phyloP scores from a whole-genome alignment of 1,140 invertebrate species.

The Mactra quadrangularis region DNA sequence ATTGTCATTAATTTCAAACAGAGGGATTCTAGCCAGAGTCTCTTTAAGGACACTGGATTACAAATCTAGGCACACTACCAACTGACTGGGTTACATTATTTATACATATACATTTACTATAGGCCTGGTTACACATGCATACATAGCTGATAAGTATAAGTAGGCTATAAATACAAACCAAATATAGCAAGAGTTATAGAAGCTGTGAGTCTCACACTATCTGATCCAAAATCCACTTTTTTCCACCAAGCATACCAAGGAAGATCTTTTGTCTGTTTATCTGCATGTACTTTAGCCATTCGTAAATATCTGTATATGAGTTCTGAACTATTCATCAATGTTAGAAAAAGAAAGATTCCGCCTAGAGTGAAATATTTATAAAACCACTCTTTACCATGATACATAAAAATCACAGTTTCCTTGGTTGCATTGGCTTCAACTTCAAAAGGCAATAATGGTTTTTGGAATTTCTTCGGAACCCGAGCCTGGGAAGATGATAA shows the following conservation, averaged over 20 bases:
- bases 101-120: no score
- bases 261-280: neutral
- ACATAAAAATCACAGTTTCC: slow-evolving; percentile 20
- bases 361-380: neutral
- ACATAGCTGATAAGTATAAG: no score
- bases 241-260: slow-evolving; percentile 40
- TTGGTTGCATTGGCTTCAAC: neutral
- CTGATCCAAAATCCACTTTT: slow-evolving; percentile 2
- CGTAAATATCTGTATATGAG: neutral
- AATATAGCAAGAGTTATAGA: neutral
- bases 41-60: no score
- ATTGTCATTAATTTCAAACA: no score
- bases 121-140: no score
- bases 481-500: no score
- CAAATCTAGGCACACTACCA: no score
- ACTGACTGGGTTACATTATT: no score
- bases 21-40: no score
- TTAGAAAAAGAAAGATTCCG: slow-evolving; percentile 4
- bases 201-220: neutral
- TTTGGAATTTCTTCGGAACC: slow-evolving; percentile 18
- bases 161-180: slow-evolving; percentile 32
- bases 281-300: neutral
- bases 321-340: slow-evolving; percentile 5
- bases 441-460: slow-evolving; percentile 15
- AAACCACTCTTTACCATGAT: slow-evolving; percentile 4